phyloP scores from a whole-genome alignment of 2,113 vertebrate species.

The Menura novaehollandiae region DNA sequence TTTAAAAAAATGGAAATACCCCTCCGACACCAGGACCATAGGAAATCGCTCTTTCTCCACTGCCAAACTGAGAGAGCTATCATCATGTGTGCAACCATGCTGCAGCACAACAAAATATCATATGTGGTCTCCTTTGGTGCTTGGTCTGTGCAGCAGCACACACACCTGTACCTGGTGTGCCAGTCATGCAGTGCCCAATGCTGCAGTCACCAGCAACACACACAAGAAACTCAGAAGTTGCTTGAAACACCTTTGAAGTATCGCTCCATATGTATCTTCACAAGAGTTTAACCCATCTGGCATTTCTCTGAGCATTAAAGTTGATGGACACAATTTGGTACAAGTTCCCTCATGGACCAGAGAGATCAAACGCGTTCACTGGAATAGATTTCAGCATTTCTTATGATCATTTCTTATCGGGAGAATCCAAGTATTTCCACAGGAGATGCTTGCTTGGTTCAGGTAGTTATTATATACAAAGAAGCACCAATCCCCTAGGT shows the following conservation, averaged over 20 bases:
- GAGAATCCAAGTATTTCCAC: background rate
- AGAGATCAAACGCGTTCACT: background rate
- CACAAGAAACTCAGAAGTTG: background rate
- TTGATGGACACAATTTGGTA: background rate
- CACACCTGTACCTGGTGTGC: too few relatives aligned
- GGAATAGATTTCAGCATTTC: background rate
- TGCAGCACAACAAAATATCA: background rate
- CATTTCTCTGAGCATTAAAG: background rate
- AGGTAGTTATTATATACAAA: background rate
- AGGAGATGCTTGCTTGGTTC: background rate
- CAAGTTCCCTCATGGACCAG: background rate
- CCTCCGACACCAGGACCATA: background rate
- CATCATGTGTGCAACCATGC: background rate
- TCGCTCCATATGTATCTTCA: background rate
- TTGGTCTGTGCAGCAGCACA: background rate
- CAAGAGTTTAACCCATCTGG: background rate
- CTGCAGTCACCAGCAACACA: background rate
- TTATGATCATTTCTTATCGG: background rate
- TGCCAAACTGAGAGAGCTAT: background rate
- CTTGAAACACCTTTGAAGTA: background rate
- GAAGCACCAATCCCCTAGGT: background rate
- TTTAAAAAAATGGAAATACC: background rate
- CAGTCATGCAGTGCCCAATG: background rate
- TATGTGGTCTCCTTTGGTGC: fast-evolving
- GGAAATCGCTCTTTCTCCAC: background rate